Percentiles rank a stretch among this genome's conserved stretches.
These are phyloP conservation scores for Calyptommatus sinebrachiatus DNA, from an alignment of 2,113 vertebrate genomes.

Conservation along the genomic window DNA sequence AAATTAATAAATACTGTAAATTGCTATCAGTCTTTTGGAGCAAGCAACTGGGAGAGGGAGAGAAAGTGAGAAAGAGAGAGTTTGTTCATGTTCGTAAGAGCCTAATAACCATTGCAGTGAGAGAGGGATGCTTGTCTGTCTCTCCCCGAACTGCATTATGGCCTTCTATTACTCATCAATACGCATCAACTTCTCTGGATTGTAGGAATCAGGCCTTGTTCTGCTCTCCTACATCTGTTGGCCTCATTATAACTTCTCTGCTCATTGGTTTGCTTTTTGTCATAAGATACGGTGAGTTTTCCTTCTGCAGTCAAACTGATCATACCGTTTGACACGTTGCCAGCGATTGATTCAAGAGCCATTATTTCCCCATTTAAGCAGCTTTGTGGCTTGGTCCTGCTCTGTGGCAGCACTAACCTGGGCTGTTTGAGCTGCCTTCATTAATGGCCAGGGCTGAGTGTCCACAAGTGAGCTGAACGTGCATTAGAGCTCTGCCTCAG, in stretches of 20 bases:
- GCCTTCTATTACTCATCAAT: background rate
- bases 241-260: background rate
- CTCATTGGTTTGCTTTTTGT: background rate
- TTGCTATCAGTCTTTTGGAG: background rate
- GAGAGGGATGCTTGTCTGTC: no score
- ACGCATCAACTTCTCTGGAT: background rate
- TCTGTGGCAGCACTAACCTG: slow-evolving; percentile 45
- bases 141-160: no score
- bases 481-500: background rate
- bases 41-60: background rate
- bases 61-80: no score
- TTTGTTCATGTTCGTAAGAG: no score
- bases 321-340: slow-evolving; percentile 25
- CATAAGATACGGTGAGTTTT: background rate
- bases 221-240: background rate
- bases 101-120: no score
- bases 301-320: slow-evolving; percentile 34
- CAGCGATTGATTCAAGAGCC: slow-evolving; percentile 46
- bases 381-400: slow-evolving; percentile 3
- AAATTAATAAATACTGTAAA: no score
- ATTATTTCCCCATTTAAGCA: slow-evolving; percentile 48
- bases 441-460: background rate
- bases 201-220: background rate
- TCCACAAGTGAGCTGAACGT: background rate
- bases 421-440: slow-evolving; percentile 23